These are phyloP conservation scores for Leptosomus discolor DNA, from an alignment of 2,113 vertebrate genomes.

Conservation along the genomic window DNA sequence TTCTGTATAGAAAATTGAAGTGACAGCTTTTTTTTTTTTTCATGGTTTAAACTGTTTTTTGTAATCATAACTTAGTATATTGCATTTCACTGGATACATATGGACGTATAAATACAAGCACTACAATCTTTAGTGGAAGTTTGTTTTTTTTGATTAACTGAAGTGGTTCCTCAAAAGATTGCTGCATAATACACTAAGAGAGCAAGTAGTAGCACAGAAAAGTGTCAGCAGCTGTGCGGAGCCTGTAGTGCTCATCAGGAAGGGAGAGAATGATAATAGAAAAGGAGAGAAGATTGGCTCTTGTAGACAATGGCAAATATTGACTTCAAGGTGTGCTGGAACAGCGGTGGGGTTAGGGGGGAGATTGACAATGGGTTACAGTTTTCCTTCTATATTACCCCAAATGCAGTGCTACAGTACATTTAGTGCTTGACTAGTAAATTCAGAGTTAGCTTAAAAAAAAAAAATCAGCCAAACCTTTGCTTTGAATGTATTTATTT, in stretches of 20 bases:
- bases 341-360: not conserved
- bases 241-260: not conserved
- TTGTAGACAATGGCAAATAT: not conserved
- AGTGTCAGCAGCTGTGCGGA: not conserved
- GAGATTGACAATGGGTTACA: not conserved
- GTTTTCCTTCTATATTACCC: not conserved
- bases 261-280: not conserved
- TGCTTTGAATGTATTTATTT: not conserved
- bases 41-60: not conserved
- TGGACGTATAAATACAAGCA: not conserved
- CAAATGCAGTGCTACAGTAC: not conserved
- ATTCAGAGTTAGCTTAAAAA: not conserved
- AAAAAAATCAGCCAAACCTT: not conserved
- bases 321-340: not conserved
- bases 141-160: not conserved
- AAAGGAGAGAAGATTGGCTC: not conserved
- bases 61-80: not conserved
- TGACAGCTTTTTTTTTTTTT: not conserved
- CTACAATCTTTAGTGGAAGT: not conserved
- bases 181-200: not conserved
- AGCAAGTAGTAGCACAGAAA: not conserved
- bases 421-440: not conserved
- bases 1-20: not conserved
- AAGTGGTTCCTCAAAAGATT: not conserved
- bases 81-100: not conserved